Evolutionary conservation across 2,888 invertebrate species (phyloP).

Genomic region (Harpalus rufipes): DNA sequence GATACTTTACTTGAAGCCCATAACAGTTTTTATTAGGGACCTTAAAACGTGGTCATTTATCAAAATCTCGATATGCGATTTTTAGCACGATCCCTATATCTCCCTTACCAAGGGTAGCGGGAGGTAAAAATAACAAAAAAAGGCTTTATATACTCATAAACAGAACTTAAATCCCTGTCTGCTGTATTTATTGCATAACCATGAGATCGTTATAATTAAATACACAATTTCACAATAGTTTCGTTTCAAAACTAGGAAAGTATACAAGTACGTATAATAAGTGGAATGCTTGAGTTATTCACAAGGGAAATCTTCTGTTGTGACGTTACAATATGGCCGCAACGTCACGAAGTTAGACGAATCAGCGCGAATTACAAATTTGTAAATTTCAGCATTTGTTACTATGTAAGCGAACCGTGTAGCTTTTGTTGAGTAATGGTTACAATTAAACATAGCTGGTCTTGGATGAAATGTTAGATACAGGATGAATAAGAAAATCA

Average conservation of each 20-base stretch:
- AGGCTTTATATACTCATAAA: too few relatives aligned
- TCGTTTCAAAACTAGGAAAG: conserved; percentile 2
- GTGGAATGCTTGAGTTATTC: conserved; percentile 22
- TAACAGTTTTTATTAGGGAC: too few relatives aligned
- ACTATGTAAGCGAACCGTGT: neutral
- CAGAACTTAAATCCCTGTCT: neutral
- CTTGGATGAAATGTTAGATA: neutral
- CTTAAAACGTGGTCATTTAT: too few relatives aligned
- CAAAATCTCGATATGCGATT: too few relatives aligned
- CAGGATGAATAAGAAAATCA: neutral
- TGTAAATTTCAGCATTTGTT: conserved; percentile 18
- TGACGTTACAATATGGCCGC: conserved; percentile 19
- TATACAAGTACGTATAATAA: neutral
- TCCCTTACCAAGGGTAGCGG: too few relatives aligned
- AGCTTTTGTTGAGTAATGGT: neutral
- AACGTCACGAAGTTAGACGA: conserved; percentile 7
- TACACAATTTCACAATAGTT: neutral
- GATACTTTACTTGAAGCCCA: too few relatives aligned
- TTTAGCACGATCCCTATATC: too few relatives aligned
- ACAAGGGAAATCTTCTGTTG: conserved; percentile 39
- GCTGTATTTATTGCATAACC: neutral
- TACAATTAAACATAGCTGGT: neutral
- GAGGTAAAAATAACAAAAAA: too few relatives aligned
- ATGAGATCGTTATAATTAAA: neutral
- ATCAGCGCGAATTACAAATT: conserved; percentile 11